Percentiles rank a stretch among this genome's conserved stretches.
phyloP scores from a whole-genome alignment of 2,797 vertebrate species.

The Lycodopsis pacificus region DNA sequence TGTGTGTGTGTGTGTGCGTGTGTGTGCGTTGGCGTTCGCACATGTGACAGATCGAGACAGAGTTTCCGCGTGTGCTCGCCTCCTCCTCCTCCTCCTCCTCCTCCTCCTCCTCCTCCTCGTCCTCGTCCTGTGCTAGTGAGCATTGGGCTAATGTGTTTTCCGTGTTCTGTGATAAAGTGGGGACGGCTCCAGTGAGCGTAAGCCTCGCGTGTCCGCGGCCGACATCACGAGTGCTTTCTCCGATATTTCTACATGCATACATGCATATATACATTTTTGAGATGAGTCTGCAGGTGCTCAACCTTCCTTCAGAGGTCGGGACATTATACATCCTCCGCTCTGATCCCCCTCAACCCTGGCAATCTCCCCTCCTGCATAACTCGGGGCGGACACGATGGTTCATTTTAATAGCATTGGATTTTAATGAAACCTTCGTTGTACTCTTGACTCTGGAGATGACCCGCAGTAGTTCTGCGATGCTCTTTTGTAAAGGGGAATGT shows the following conservation, averaged over 20 bases:
- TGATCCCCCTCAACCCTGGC: slow-evolving; percentile 47
- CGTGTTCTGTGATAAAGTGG: slow-evolving; percentile 50
- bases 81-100: not conserved
- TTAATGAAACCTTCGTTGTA: slow-evolving; percentile 66
- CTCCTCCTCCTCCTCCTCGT: too few species aligned
- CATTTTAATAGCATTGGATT: slow-evolving; percentile 65
- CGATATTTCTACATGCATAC: not conserved
- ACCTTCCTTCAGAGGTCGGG: slow-evolving; percentile 43
- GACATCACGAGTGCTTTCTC: slow-evolving; percentile 6
- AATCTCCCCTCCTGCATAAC: slow-evolving; percentile 31
- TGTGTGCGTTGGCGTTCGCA: slow-evolving; percentile 1
- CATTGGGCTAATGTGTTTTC: slow-evolving; percentile 65
- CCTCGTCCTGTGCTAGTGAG: slow-evolving; percentile 9
- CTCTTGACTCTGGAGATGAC: slow-evolving; percentile 57
- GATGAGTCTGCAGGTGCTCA: slow-evolving; percentile 4
- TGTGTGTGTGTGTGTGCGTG: slow-evolving; percentile 8
- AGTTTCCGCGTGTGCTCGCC: not conserved
- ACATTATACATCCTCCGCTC: slow-evolving; percentile 38
- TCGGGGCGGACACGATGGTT: slow-evolving; percentile 40
- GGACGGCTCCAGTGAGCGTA: not conserved
- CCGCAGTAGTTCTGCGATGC: slow-evolving; percentile 33
- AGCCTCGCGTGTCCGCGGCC: not conserved
- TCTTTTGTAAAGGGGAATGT: slow-evolving; percentile 22
- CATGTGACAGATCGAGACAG: slow-evolving; percentile 31
- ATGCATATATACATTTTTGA: slow-evolving; percentile 12